These are phyloP conservation scores for Hololepta plana DNA, from an alignment of 2,888 invertebrate genomes.

Conservation along the genomic window DNA sequence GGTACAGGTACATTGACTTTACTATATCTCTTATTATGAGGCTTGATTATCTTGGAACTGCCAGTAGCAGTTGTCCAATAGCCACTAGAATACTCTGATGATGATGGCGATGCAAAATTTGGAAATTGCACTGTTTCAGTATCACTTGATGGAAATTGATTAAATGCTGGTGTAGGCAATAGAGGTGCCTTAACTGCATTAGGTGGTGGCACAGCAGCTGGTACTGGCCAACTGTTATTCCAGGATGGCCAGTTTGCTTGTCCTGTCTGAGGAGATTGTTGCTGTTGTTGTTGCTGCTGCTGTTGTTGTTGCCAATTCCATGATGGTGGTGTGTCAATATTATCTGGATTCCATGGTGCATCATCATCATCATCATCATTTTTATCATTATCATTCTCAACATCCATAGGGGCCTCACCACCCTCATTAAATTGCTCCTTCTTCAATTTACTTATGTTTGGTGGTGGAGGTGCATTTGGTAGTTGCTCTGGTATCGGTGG, in stretches of 20 bases:
- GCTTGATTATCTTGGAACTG: constrained; percentile 22
- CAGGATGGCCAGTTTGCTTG: too few relatives aligned
- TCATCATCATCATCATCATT: constrained; percentile 3
- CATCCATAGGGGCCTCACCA: constrained; percentile 79
- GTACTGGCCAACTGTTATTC: constrained; percentile 23
- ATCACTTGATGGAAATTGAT: constrained; percentile 17
- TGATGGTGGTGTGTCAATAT: too few relatives aligned
- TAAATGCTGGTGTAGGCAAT: constrained; percentile 21
- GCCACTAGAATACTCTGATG: constrained; percentile 8
- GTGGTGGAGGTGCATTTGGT: constrained; percentile 40
- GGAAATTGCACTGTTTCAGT: constrained; percentile 10
- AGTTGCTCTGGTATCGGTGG: constrained; percentile 32
- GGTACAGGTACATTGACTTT: constrained; percentile 24
- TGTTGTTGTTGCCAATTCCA: constrained; percentile 25
- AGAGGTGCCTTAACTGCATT: constrained; percentile 19
- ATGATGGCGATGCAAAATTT: constrained; percentile 5
- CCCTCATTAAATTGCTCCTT: constrained; percentile 38
- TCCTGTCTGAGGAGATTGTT: too few relatives aligned
- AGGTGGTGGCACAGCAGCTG: constrained; percentile 25
- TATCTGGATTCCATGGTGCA: constrained; percentile 7
- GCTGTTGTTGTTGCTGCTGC: constrained; percentile 24
- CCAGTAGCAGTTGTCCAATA: constrained; percentile 21
- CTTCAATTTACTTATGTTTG: constrained; percentile 17
- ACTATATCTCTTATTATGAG: constrained; percentile 23
- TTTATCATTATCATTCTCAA: constrained; percentile 51